Base-by-base conservation (phyloP, 2,797 vertebrate genomes). In the Smutsia gigantea region DNA sequence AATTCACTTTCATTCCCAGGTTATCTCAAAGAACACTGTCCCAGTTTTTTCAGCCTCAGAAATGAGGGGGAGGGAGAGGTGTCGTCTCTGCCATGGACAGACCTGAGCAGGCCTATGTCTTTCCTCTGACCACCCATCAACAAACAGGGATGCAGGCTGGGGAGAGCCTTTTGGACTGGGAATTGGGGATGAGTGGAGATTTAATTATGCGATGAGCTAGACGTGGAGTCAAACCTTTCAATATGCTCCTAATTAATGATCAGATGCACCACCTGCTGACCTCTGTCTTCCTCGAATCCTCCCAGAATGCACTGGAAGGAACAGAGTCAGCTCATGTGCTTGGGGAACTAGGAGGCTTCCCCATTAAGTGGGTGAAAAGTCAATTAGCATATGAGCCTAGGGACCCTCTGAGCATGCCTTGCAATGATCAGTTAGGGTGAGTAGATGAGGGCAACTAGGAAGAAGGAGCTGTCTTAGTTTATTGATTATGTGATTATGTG, bases 171-270 rank as follows among this genome's bases (percentile, higher is more conserved):
- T n/a, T 11, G 69, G 74, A 31, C 2, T 42, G 31, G 51, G 51
- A 79, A 14, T 18, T 68, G 83, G 12, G 68, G 79, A 66, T 46
- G 89, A 46, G 57, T 57, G 27, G 72, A 46, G 64, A 88, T 83
- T 95, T 96, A 96, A 96, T 88, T 81, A 95, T 78, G 64, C 13
- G 5, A 94, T 97, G 95, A 97, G 83, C 87, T 71, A 87, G 77
- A 66, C 81, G 96, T 84, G 85, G 85, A 93, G 53, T 55, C 6
- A 89, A 29, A 53, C 29, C 49, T 93, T 86, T 96, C 31, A 51
- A 57, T 55, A 51, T 9, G 64, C 4, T 96, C 97, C 78, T 97
- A 93, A 97, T 98, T 96, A 97, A 95, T 95, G 23, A 96, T 79
- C 92, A 95, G 94, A 97, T 95, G 88, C 51, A 95, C 72, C 59